Conservation (phyloP, 1,140 invertebrate species). For the Euborellia annulipes region DNA sequence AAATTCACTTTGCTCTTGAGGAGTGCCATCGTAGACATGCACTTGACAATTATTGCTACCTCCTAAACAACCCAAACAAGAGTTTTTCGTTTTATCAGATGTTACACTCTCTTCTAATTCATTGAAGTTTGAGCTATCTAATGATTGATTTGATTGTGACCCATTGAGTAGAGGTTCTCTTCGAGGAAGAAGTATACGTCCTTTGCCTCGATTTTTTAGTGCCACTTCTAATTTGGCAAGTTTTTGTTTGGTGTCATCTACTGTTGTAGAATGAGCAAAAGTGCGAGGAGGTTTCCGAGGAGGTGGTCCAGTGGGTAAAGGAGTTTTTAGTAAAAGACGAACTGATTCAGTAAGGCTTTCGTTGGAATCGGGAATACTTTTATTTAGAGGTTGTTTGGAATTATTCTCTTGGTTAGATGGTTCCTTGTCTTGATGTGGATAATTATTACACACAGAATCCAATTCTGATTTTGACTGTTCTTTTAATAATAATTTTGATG, state of each 20-base stretch:
- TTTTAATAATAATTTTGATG: too few relatives aligned
- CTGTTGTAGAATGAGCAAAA: slow-evolving; percentile 32
- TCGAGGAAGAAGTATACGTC: background rate
- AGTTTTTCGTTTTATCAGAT: slow-evolving; percentile 22
- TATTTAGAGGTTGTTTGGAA: too few relatives aligned
- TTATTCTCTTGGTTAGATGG: too few relatives aligned
- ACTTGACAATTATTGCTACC: background rate
- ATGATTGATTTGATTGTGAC: slow-evolving; percentile 18
- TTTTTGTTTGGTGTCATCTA: slow-evolving; percentile 1
- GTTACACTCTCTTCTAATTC: slow-evolving; percentile 6
- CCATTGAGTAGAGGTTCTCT: background rate
- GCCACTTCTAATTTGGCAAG: background rate
- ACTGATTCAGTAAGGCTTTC: slow-evolving; percentile 35
- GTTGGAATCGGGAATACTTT: slow-evolving; percentile 18
- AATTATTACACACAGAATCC: too few relatives aligned
- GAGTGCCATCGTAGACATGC: slow-evolving; percentile 5
- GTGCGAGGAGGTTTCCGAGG: slow-evolving; percentile 53
- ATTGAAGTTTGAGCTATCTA: slow-evolving; percentile 4
- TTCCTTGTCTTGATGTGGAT: too few relatives aligned
- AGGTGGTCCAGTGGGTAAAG: slow-evolving; percentile 43
- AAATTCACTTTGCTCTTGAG: slow-evolving; percentile 14
- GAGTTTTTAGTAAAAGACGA: slow-evolving; percentile 40
- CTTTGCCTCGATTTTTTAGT: background rate
- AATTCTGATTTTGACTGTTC: too few relatives aligned
- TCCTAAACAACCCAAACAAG: slow-evolving; percentile 20